Evolutionary conservation across 2,797 vertebrate species (phyloP).

Genomic region (Vespertilio murinus): DNA sequence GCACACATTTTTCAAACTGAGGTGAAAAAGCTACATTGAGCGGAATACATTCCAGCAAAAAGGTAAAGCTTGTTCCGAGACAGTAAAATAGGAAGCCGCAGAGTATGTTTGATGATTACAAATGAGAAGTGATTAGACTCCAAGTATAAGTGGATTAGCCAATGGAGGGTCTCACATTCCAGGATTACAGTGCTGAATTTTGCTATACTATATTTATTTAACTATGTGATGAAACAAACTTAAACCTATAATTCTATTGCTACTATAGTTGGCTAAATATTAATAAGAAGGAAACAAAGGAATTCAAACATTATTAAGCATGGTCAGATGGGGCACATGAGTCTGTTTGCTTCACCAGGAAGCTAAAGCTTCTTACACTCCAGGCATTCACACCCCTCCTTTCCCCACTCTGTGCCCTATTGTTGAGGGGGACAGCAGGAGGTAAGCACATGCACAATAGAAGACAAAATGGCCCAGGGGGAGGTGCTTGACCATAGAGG

Average conservation of each 20-base stretch:
- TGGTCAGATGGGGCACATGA: neutral
- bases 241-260: slow-evolving; percentile 9
- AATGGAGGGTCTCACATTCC: too few relatives aligned
- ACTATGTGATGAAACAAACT: neutral
- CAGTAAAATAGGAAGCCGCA: neutral
- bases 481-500: too few relatives aligned
- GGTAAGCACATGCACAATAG: neutral
- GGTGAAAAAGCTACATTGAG: neutral
- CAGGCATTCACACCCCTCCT: neutral
- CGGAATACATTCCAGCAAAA: neutral
- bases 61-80: neutral
- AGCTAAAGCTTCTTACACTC: neutral
- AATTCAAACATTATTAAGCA: neutral
- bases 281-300: neutral
- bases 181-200: neutral
- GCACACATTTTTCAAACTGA: neutral
- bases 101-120: neutral
- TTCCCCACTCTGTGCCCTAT: neutral
- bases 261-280: neutral
- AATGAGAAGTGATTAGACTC: neutral
- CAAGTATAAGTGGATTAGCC: neutral
- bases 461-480: neutral
- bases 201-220: neutral
- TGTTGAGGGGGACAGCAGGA: neutral
- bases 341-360: neutral